A percentile compares a stretch with the other conserved stretches of the same genome.
Evolutionary conservation across 2,888 invertebrate genomes (phyloP).

Genomic region (Caenorhabditis sinica): DNA sequence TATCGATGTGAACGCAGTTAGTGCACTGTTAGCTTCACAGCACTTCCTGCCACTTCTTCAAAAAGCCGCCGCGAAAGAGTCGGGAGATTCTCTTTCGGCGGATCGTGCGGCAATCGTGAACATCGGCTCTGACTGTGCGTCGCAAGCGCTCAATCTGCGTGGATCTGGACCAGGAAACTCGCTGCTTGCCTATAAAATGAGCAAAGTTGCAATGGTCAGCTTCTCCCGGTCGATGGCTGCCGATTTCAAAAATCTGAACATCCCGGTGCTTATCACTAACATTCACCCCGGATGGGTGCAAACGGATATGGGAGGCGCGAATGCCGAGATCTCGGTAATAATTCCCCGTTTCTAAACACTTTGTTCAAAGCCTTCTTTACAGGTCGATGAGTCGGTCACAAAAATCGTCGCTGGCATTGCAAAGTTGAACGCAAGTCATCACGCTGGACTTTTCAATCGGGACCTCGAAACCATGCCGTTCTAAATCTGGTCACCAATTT

Average conservation of each 20-base stretch:
- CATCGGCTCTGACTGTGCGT: conserved; percentile 67
- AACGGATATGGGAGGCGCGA: conserved; percentile 63
- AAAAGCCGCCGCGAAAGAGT: conserved; percentile 48
- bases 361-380: neutral
- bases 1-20: conserved; percentile 67
- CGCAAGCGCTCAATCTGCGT: conserved; percentile 51
- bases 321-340: conserved; percentile 60
- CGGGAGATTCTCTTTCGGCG: conserved; percentile 53
- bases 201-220: conserved; percentile 64
- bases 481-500: conserved; percentile 7
- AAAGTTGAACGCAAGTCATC: conserved; percentile 32
- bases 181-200: conserved; percentile 51
- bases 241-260: conserved; percentile 49
- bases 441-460: conserved; percentile 58
- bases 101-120: conserved; percentile 69
- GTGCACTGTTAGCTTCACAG: conserved; percentile 58
- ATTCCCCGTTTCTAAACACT: too few relatives aligned
- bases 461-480: conserved; percentile 61
- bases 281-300: conserved; percentile 68
- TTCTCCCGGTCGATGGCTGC: conserved; percentile 50
- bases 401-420: conserved; percentile 44
- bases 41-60: conserved; percentile 60
- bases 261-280: conserved; percentile 52
- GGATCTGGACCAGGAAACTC: conserved; percentile 39
- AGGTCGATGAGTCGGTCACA: conserved; percentile 57